Evolutionary conservation across 1,140 invertebrate genomes (phyloP).

Genomic region (Lutraria rhynchaena): DNA sequence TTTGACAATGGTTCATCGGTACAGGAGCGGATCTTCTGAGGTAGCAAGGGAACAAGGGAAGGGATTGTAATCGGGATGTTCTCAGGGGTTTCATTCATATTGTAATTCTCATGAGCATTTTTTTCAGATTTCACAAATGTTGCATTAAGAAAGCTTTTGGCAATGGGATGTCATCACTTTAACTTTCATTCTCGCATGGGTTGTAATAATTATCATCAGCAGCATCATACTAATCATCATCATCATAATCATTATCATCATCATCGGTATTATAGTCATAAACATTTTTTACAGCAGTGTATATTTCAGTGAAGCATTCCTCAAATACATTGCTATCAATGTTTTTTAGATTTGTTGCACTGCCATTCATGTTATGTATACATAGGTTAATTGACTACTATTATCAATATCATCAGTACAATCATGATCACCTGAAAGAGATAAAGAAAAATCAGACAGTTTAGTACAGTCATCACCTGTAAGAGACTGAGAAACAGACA

Average conservation of each 20-base stretch:
- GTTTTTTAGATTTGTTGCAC: neutral
- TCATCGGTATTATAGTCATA: neutral
- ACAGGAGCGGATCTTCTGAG: neutral
- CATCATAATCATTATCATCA: conserved; percentile 1
- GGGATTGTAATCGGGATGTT: neutral
- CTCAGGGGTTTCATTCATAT: neutral
- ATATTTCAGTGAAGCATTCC: neutral
- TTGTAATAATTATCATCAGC: neutral
- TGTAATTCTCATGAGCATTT: conserved; percentile 7
- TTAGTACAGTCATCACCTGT: too few species aligned
- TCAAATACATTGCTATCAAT: conserved; percentile 1
- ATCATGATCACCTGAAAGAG: neutral
- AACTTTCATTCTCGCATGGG: neutral
- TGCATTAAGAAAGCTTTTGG: too few species aligned
- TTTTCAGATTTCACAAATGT: neutral
- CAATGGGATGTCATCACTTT: too few species aligned
- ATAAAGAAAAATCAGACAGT: too few species aligned
- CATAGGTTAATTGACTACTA: neutral
- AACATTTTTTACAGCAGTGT: neutral
- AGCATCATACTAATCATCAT: neutral
- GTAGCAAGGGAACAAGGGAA: neutral
- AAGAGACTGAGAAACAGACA: too few species aligned
- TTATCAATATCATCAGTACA: neutral
- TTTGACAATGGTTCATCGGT: neutral
- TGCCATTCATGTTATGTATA: neutral